phyloP scores from a whole-genome alignment of 2,113 vertebrate species.

The Variabilichromis moorii region DNA sequence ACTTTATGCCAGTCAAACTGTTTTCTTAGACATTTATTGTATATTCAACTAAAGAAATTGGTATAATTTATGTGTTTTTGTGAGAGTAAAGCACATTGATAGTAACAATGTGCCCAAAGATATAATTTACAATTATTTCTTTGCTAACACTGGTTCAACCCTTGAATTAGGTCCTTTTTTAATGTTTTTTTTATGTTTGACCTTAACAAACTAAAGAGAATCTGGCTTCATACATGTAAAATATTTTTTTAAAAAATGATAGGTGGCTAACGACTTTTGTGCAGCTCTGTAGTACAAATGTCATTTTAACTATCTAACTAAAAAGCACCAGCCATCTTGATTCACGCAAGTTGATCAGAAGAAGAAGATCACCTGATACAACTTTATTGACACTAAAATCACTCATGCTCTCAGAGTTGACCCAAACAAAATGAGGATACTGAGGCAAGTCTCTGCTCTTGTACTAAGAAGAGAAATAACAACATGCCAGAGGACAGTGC shows the following conservation, averaged over 20 bases:
- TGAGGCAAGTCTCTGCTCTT: conserved; percentile 38
- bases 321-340: neutral
- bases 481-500: conserved; percentile 25
- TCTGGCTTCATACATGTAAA: neutral
- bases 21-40: neutral
- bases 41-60: neutral
- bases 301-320: neutral
- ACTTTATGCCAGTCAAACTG: neutral
- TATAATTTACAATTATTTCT: neutral
- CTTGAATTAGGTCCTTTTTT: neutral
- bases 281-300: neutral
- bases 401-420: neutral
- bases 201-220: neutral
- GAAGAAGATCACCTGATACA: neutral
- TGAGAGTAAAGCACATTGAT: neutral
- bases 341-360: neutral
- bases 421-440: conserved; percentile 36
- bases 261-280: neutral
- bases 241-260: fast-evolving
- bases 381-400: neutral
- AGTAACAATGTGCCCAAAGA: neutral
- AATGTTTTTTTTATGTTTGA: neutral
- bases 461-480: conserved; percentile 39
- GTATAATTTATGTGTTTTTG: neutral
- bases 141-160: neutral